Base-by-base conservation (phyloP, 2,797 vertebrate genomes). In the Crocodylus rhombifer region DNA sequence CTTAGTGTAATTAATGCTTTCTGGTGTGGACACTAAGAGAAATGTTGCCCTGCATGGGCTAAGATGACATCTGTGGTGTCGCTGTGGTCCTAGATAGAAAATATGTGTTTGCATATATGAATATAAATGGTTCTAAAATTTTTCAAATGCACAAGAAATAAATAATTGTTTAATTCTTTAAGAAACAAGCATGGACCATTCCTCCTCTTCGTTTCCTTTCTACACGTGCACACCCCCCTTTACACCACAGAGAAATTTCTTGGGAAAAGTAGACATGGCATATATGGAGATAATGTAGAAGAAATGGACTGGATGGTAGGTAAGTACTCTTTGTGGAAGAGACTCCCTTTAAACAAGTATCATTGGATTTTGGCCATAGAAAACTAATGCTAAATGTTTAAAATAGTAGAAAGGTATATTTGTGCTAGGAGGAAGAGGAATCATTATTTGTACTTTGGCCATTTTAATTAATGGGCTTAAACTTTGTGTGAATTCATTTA, bases 221-320 rank as follows among this genome's bases (percentile, higher is more conserved):
- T 97, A 20, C 99, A 99, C 1, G 94, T 99, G 28, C 99, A 99
- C 92, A 96, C 96, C 0, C 99, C 99, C 0, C 92, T 97, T 5
- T 90, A 94, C 83, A 97, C 93, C 64, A 98, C 93, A 0, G 91
- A 97, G 4, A 95, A 77, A 42, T 99, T 99, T 88, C 93, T 88
- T 2, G 98, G 99, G 60, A 98, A 97, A 78, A 99, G 98, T 87
- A 95, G 0, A n/a, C 98, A 99, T 8, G 98, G 99, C 42, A 51
- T 97, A 57, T 99, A 99, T 5, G 99, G 99, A 6, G 99, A 99
- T 95, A 98, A 98, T n/a, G 88, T 99, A 25, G 98, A 99, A 88
- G 99, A 99, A 95, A 84, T 98, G 97, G 99, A 99, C 95, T 98
- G 98, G 98, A 96, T 99, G 21, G 96, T 99, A 2, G 99, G 99